Evolutionary conservation across 30 jellyfish, hydroid and myxozoan species (phyloP), one percentile per base, ranked within the genome.

Genomic region (Cassiopea xamachana): DNA sequence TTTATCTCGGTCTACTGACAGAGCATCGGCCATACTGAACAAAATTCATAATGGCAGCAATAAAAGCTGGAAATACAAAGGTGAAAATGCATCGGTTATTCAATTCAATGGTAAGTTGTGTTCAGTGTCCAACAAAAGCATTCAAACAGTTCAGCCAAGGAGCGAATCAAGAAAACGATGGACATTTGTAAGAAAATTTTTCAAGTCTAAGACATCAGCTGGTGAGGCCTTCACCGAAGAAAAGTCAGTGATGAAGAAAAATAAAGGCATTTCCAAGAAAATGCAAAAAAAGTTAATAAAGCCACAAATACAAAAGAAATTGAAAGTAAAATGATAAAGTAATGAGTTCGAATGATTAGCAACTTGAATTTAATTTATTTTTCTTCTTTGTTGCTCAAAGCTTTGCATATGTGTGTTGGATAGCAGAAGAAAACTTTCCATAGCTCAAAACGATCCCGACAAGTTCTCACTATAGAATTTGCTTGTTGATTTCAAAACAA

Each of bases 121-220:
- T 19, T 2, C 67, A 0, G 62, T 2, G 80, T 81, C 80, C 15
- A 60, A 81, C 0, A 27, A 62, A 43, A n/a, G 80, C 17, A 46
- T 58, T 48, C 89, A 81, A 47, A 55, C 67, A 8, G n/a, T 5
- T 10, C 10, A 59, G 15, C 43, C 89, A 47, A 62, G 89, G 18
- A 13, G 43, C 9, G 46, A 47, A 14, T 7, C 67, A 48, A 81
- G 61, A 16, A 81, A 60, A 17, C 55, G 79, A 81, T 81, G 89
- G 89, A 59, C 19, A 46, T 81, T 81, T 60, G 12, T 69, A 12
- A 81, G 47, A 5, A 60, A 50, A 48, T 16, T 76, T 15, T 76
- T 76, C 70, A 76, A 46, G 70, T 44, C 85, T 9, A 76, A 27
- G 7, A 73, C 8, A 76, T 43, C 46, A 19, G 14, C 76, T 14